Percentiles rank a stretch among this genome's conserved stretches.
Conservation (phyloP, 2,888 invertebrate species). For the Pheosia tremula region DNA sequence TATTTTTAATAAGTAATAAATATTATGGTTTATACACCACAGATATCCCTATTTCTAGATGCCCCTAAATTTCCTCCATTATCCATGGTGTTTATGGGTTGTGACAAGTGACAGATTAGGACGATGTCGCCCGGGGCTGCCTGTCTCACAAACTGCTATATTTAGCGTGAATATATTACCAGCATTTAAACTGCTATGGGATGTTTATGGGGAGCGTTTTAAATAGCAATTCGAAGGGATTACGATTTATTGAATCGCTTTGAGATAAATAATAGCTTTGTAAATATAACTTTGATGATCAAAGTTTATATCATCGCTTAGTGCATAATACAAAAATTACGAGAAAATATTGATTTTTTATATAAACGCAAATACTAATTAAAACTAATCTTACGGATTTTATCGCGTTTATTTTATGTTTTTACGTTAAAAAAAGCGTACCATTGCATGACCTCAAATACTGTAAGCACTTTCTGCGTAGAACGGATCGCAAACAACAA, state of each 20-base stretch:
- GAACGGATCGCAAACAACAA: too few species aligned
- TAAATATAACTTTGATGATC: neutral
- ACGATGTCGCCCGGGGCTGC: slow-evolving; percentile 30
- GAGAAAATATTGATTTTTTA: too few species aligned
- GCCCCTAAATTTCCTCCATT: neutral
- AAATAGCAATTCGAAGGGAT: slow-evolving; percentile 1
- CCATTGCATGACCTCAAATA: too few species aligned
- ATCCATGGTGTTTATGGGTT: slow-evolving; percentile 19
- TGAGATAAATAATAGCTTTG: neutral
- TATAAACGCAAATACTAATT: too few species aligned
- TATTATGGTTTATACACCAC: too few species aligned
- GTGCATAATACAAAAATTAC: too few species aligned
- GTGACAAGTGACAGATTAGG: slow-evolving; percentile 46
- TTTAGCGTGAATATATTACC: slow-evolving; percentile 17
- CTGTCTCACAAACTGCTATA: slow-evolving; percentile 15
- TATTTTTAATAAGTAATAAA: too few species aligned
- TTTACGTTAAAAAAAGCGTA: too few species aligned
- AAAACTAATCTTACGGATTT: too few species aligned
- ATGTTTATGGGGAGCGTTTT: slow-evolving; percentile 4
- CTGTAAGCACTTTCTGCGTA: too few species aligned
- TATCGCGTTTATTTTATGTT: too few species aligned
- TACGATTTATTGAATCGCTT: neutral
- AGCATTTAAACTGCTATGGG: slow-evolving; percentile 5
- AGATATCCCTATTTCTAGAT: too few species aligned
- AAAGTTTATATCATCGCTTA: neutral